These are phyloP conservation scores for Haliaeetus albicilla DNA, from an alignment of 2,797 vertebrate genomes.

Conservation along the genomic window DNA sequence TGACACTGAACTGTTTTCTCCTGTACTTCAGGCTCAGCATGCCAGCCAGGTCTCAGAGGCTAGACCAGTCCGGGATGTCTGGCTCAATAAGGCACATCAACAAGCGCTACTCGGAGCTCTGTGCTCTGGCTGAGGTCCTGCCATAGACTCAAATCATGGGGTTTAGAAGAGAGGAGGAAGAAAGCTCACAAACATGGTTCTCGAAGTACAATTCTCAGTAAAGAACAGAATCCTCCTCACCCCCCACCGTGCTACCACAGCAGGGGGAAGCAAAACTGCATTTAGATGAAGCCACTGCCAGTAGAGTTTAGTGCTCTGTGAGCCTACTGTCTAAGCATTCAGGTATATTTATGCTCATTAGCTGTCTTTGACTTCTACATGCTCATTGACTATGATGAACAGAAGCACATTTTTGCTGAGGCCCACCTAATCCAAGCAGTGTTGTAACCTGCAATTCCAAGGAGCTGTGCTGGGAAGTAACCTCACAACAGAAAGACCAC, in stretches of 20 bases:
- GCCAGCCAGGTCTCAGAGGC: neutral
- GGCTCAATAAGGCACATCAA: neutral
- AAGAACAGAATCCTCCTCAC: neutral
- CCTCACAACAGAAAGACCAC: neutral
- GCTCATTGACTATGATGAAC: neutral
- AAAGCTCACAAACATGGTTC: neutral
- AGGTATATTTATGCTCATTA: neutral
- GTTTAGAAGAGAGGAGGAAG: neutral
- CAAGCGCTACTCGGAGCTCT: neutral
- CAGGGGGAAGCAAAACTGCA: neutral
- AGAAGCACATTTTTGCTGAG: neutral
- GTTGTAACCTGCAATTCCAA: neutral
- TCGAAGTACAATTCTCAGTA: neutral
- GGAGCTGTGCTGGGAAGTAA: neutral
- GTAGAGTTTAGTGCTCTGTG: neutral
- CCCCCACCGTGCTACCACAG: neutral
- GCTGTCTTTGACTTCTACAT: neutral
- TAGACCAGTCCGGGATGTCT: neutral
- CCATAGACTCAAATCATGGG: neutral
- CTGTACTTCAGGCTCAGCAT: neutral
- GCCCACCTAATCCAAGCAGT: neutral
- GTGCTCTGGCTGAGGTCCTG: neutral
- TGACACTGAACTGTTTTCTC: neutral
- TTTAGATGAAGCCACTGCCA: neutral
- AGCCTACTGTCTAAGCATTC: neutral